Conservation (phyloP, 2,113 vertebrate species). For the Hippocampus comes region DNA sequence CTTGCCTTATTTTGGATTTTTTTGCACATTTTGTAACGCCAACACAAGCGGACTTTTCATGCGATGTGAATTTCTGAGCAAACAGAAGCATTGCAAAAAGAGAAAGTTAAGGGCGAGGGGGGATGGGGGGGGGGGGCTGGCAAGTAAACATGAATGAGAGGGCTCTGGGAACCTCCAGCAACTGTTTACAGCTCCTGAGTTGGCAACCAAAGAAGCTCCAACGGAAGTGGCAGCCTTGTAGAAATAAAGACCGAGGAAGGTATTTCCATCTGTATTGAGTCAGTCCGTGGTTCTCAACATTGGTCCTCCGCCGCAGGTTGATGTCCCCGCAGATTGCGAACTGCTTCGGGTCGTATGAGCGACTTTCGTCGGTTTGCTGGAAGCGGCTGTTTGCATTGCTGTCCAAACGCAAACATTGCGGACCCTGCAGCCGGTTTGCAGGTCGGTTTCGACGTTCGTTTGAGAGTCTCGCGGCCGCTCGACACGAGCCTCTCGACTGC, state of each 20-base stretch:
- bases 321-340: slow-evolving; percentile 15
- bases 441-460: slow-evolving; percentile 59
- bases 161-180: slow-evolving; percentile 13
- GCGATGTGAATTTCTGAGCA: slow-evolving; percentile 3
- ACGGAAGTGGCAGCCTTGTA: slow-evolving; percentile 12
- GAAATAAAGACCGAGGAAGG: neutral
- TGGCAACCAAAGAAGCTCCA: slow-evolving; percentile 52
- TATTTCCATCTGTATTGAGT: slow-evolving; percentile 8
- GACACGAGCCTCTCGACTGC: slow-evolving; percentile 51
- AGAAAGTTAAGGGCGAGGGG: slow-evolving; percentile 3
- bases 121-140: too few species aligned
- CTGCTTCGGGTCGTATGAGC: slow-evolving; percentile 33
- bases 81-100: slow-evolving; percentile 9
- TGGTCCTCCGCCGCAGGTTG: neutral
- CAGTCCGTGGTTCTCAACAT: neutral
- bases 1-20: slow-evolving; percentile 1
- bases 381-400: slow-evolving; percentile 57
- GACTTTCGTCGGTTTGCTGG: slow-evolving; percentile 37
- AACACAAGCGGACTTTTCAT: slow-evolving; percentile 15
- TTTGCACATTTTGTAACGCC: slow-evolving; percentile 45
- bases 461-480: slow-evolving; percentile 41
- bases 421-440: slow-evolving; percentile 77
- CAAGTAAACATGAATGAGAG: slow-evolving; percentile 6
- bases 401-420: slow-evolving; percentile 55
- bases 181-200: slow-evolving; percentile 20